Percentiles rank a stretch among this genome's conserved stretches.
phyloP scores from a whole-genome alignment of 2,888 invertebrate genomes.

The Microdon myrmicae region DNA sequence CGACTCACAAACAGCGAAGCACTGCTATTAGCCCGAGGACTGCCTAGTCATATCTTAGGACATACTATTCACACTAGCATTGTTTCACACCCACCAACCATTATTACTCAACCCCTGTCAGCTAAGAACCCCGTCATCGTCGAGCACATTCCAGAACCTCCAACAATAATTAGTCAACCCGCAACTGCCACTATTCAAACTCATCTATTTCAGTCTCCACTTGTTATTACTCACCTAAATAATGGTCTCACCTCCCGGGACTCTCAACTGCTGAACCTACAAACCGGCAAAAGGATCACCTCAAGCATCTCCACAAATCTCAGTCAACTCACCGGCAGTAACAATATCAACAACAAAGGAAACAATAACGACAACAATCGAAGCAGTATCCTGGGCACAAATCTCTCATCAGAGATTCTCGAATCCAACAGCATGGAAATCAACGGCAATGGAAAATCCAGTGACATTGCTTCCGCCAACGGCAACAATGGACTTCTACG shows the following conservation, averaged over 20 bases:
- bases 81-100: slow-evolving; percentile 62
- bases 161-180: slow-evolving; percentile 60
- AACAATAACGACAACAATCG: slow-evolving; percentile 29
- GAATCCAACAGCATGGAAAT: slow-evolving; percentile 16
- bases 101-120: slow-evolving; percentile 57
- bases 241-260: slow-evolving; percentile 35
- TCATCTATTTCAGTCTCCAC: slow-evolving; percentile 61
- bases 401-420: too few species aligned
- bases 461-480: slow-evolving; percentile 14
- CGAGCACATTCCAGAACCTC: slow-evolving; percentile 57
- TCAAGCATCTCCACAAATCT: slow-evolving; percentile 26
- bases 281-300: slow-evolving; percentile 36
- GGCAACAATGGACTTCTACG: slow-evolving; percentile 15
- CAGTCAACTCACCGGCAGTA: not conserved
- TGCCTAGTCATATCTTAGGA: slow-evolving; percentile 59
- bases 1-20: slow-evolving; percentile 59
- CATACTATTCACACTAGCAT: slow-evolving; percentile 63
- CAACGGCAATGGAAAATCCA: slow-evolving; percentile 20
- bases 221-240: slow-evolving; percentile 53
- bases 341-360: slow-evolving; percentile 8
- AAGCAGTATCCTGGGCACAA: slow-evolving; percentile 48
- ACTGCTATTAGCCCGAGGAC: slow-evolving; percentile 56
- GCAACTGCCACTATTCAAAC: slow-evolving; percentile 63
- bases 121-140: slow-evolving; percentile 54
- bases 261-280: slow-evolving; percentile 27